Conservation (phyloP, 2,113 vertebrate species). For the Sturnus vulgaris region DNA sequence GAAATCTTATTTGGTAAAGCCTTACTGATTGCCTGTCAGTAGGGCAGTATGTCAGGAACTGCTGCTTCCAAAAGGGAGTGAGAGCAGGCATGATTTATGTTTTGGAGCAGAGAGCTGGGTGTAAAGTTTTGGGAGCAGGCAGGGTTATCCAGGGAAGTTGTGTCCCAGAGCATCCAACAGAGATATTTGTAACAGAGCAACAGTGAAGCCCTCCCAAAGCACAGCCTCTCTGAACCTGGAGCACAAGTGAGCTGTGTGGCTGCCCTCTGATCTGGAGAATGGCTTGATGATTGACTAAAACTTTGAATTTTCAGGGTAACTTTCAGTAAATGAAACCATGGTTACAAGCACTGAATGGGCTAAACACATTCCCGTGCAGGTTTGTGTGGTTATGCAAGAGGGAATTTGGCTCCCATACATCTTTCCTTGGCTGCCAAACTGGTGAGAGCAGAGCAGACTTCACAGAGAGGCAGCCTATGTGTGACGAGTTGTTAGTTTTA, state of each 20-base stretch:
- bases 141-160: background rate
- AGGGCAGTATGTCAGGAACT: background rate
- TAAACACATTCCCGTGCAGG: background rate
- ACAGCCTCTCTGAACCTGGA: background rate
- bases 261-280: background rate
- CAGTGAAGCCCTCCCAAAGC: background rate
- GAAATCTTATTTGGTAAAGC: background rate
- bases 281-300: background rate
- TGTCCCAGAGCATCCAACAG: background rate
- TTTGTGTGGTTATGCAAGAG: background rate
- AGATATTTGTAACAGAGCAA: background rate
- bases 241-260: background rate
- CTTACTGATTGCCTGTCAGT: background rate
- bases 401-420: conserved; percentile 6
- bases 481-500: conserved; percentile 45
- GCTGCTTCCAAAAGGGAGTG: background rate
- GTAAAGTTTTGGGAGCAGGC: background rate
- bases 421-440: background rate
- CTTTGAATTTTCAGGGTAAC: background rate
- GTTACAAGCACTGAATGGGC: conserved; percentile 14
- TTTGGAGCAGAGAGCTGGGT: background rate
- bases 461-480: background rate
- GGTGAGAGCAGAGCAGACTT: background rate
- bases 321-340: conserved; percentile 19
- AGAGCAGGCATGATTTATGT: background rate